Evolutionary conservation across 2,888 invertebrate genomes (phyloP).

Genomic region (Drosophila colorata): DNA sequence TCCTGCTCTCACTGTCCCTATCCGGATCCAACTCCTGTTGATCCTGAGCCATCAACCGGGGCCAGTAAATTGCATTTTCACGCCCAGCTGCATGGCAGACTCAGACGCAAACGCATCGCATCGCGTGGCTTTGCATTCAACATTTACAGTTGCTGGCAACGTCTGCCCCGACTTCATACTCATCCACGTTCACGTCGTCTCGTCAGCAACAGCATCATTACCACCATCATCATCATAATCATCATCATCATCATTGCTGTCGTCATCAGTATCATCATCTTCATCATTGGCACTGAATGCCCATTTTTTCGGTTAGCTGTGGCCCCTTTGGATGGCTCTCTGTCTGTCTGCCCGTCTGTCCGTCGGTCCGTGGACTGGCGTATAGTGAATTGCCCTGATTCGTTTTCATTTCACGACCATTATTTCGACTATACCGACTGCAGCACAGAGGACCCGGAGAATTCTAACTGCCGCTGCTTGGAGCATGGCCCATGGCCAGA

Average conservation of each 20-base stretch:
- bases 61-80: constrained; percentile 77
- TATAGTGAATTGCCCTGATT: constrained; percentile 65
- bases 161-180: constrained; percentile 16
- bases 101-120: constrained; percentile 27
- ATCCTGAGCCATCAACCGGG: constrained; percentile 25
- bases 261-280: constrained; percentile 13
- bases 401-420: constrained; percentile 69
- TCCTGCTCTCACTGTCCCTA: neutral
- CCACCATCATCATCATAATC: constrained; percentile 20
- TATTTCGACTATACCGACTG: constrained; percentile 45
- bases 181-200: constrained; percentile 24
- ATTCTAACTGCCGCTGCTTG: constrained; percentile 24
- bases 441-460: constrained; percentile 33
- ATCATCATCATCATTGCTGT: too few relatives aligned
- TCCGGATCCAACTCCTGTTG: neutral
- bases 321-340: neutral
- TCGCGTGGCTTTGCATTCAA: constrained; percentile 50
- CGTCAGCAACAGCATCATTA: constrained; percentile 16
- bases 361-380: too few relatives aligned
- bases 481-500: constrained; percentile 20
- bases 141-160: constrained; percentile 52
- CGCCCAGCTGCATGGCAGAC: constrained; percentile 67
- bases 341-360: constrained; percentile 14
- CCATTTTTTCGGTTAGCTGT: constrained; percentile 21
- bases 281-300: constrained; percentile 40